A percentile compares a stretch with the other conserved stretches of the same genome.
Conservation (phyloP, 2,888 invertebrate species). For the Melikaiella ostensackeni region DNA sequence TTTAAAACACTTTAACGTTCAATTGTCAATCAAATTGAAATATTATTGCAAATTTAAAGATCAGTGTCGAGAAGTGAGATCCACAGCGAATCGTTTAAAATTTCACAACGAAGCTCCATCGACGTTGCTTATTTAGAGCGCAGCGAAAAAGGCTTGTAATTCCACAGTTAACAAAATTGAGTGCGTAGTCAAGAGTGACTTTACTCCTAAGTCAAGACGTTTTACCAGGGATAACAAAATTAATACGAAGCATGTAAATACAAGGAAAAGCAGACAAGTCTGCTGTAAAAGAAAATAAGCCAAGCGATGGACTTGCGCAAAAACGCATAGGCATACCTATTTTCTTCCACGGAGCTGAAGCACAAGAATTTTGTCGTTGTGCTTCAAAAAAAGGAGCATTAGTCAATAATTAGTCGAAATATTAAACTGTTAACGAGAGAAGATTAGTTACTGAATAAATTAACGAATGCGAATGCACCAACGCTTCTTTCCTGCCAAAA, state of each 20-base stretch:
- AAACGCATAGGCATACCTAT: conserved; percentile 55
- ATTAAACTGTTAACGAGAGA: conserved; percentile 53
- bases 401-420: conserved; percentile 67
- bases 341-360: conserved; percentile 68
- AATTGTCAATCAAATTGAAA: not conserved
- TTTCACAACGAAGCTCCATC: conserved; percentile 36
- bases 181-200: conserved; percentile 21
- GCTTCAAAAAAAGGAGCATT: conserved; percentile 60
- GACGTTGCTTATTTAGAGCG: conserved; percentile 17
- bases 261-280: conserved; percentile 39
- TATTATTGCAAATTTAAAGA: not conserved
- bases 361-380: conserved; percentile 64
- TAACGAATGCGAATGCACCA: conserved; percentile 64
- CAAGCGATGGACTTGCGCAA: conserved; percentile 43
- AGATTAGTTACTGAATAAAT: conserved; percentile 55
- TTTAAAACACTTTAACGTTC: not conserved
- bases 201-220: conserved; percentile 23
- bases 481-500: conserved; percentile 53
- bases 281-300: conserved; percentile 29
- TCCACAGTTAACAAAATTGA: not conserved
- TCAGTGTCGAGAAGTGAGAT: conserved; percentile 10
- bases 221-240: conserved; percentile 37
- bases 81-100: not conserved
- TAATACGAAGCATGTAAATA: conserved; percentile 40
- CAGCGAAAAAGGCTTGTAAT: conserved; percentile 41